Evolutionary conservation across 2,113 vertebrate genomes (phyloP), one percentile per base, ranked within the genome.

Genomic region (Phrynocephalus versicolor): DNA sequence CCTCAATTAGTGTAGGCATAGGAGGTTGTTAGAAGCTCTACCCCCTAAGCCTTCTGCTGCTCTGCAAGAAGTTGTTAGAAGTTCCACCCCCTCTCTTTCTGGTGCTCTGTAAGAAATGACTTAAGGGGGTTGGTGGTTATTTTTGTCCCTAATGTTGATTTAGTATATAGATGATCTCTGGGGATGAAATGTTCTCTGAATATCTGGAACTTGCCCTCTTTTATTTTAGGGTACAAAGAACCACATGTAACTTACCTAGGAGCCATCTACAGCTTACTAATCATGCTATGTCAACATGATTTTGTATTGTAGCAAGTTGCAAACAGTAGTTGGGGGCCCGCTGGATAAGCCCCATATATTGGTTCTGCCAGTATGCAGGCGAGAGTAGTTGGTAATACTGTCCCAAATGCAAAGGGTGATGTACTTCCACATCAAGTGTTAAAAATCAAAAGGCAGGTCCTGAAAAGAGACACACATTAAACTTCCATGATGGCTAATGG

Each of bases 401-500:
- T 45, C 83, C 69, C 55, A 60, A 71, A 7, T 41, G 33, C 35
- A 85, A 78, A 58, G 37, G 33, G 55, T 19, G 9, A 79, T 45
- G 25, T 35, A 72, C 60, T 84, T 85, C 67, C 76, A 72, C 1
- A 15, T 62, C 55, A 79, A 45, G 30, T 67, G 57, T 85, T 71
- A 72, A 85, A 83, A 72, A 72, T 79, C 84, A 85, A 79, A 23
- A 67, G 67, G 55, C 2, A 23, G 60, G 18, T 51, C 71, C 82
- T 83, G 71, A 51, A 83, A 85, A 71, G 75, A 85, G n/a, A 72
- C 57, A 60, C 33, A 85, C 72, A 72, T 45, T 73, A 74, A 83
- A 83, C 21, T 74, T 57, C 58, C 65, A 51, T 19, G 23, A 23
- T 25, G 30, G 62, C 10, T 13, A 1, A n/a, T 7, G 69, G 10